A percentile compares a stretch with the other conserved stretches of the same genome.
Conservation (phyloP, 2,113 vertebrate species). For the Cyphotilapia sp. region DNA sequence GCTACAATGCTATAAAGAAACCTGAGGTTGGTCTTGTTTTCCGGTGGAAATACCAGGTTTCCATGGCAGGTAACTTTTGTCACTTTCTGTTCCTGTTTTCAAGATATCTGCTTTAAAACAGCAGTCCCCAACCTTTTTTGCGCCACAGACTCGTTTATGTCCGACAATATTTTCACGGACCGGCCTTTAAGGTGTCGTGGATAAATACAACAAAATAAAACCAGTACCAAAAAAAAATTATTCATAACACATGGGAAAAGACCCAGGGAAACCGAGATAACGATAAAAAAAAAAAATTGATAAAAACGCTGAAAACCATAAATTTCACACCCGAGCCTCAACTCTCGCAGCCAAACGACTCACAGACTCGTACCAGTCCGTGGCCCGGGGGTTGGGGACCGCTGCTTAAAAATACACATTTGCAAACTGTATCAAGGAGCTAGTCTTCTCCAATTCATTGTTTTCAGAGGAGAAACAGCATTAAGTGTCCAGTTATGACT, state of each 20-base stretch:
- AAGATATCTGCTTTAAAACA: neutral
- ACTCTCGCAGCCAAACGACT: neutral
- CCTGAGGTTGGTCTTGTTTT: neutral
- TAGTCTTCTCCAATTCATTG: neutral
- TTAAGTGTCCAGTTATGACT: neutral
- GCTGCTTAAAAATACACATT: neutral
- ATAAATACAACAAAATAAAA: neutral
- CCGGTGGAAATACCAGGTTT: neutral
- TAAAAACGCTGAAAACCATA: neutral
- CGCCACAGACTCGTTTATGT: neutral
- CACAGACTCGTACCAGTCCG: neutral
- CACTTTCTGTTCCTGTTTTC: neutral
- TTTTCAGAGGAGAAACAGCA: neutral
- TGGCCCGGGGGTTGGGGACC: neutral
- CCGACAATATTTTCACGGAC: neutral
- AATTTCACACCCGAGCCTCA: neutral
- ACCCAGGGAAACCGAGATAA: neutral
- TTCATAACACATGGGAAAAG: neutral
- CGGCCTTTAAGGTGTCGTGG: neutral
- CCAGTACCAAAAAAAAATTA: neutral
- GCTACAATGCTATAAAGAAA: neutral
- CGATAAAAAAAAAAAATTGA: neutral
- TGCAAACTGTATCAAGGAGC: neutral
- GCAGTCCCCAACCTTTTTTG: neutral
- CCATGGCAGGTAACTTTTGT: neutral